A percentile compares a stretch with the other conserved stretches of the same genome.
Evolutionary conservation across 2,113 vertebrate species (phyloP).

Genomic region (Neogobius melanostomus): DNA sequence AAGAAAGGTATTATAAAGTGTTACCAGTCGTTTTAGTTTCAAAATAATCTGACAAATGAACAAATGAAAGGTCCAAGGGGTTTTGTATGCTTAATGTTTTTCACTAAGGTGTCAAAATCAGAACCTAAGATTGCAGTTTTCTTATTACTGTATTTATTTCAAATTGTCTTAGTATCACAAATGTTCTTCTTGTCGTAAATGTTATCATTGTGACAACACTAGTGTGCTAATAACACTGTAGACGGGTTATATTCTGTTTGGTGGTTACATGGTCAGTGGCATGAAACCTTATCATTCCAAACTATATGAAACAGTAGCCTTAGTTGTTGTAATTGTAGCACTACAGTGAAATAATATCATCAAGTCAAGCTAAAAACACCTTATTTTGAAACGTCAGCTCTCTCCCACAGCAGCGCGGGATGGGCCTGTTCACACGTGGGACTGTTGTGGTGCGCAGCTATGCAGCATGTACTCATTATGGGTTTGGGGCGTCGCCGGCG

Average conservation of each 20-base stretch:
- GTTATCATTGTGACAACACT: too few relatives aligned
- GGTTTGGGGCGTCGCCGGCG: conserved; percentile 50
- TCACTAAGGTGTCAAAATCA: too few relatives aligned
- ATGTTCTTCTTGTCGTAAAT: too few relatives aligned
- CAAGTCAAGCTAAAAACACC: not conserved
- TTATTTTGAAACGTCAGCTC: not conserved
- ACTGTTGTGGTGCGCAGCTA: conserved; percentile 22
- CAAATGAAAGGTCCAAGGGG: too few relatives aligned
- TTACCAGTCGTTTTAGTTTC: too few relatives aligned
- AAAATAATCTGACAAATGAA: too few relatives aligned
- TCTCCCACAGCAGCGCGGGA: not conserved
- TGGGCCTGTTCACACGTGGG: conserved; percentile 7
- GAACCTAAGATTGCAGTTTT: too few relatives aligned
- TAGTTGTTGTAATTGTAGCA: not conserved
- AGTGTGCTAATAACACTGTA: too few relatives aligned
- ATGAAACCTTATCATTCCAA: not conserved
- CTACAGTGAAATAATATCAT: not conserved
- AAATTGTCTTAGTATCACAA: too few relatives aligned
- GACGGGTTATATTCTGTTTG: not conserved
- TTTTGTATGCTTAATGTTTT: too few relatives aligned
- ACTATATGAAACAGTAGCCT: not conserved
- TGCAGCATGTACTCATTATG: conserved; percentile 53
- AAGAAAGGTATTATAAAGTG: too few relatives aligned
- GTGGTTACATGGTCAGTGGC: not conserved
- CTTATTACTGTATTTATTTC: too few relatives aligned